A percentile compares a stretch with the other conserved stretches of the same genome.
Conservation (phyloP, 2,797 vertebrate species). For the Neosalanx taihuensis region DNA sequence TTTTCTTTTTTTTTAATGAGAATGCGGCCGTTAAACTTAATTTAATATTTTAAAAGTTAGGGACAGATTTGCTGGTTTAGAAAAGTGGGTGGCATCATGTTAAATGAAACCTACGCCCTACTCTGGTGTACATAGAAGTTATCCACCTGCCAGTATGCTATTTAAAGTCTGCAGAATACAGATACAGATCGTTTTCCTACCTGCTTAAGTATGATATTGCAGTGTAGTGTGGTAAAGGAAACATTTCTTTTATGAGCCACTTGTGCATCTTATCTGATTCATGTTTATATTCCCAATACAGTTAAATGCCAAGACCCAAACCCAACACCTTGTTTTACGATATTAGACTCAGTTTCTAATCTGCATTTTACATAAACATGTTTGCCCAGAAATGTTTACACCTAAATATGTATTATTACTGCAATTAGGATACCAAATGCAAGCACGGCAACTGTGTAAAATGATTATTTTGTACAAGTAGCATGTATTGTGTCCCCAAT, state of each 20-base stretch:
- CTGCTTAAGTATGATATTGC: slow-evolving; percentile 12
- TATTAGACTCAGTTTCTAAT: slow-evolving; percentile 45
- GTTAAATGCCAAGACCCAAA: slow-evolving; percentile 36
- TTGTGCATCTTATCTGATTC: slow-evolving; percentile 17
- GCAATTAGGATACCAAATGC: slow-evolving; percentile 68
- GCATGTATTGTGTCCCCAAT: slow-evolving; percentile 79
- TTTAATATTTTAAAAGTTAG: too few relatives aligned
- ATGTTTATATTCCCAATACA: slow-evolving; percentile 21
- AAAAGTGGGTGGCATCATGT: too few relatives aligned
- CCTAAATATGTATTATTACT: slow-evolving; percentile 51
- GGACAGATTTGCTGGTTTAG: too few relatives aligned
- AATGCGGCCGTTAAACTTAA: too few relatives aligned
- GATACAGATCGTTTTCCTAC: neutral
- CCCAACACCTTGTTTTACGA: slow-evolving; percentile 40
- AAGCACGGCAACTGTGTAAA: slow-evolving; percentile 68
- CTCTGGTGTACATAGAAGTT: slow-evolving; percentile 12
- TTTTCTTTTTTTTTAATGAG: too few relatives aligned
- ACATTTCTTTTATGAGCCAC: slow-evolving; percentile 23
- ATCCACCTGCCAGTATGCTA: slow-evolving; percentile 4
- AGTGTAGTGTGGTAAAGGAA: slow-evolving; percentile 18
- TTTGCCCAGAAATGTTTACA: slow-evolving; percentile 60
- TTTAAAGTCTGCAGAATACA: slow-evolving; percentile 14
- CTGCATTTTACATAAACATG: slow-evolving; percentile 59
- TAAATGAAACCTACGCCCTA: neutral
- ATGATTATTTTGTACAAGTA: slow-evolving; percentile 76